Base-by-base conservation (phyloP, 2,888 invertebrate species). In the Hesperia comma region DNA sequence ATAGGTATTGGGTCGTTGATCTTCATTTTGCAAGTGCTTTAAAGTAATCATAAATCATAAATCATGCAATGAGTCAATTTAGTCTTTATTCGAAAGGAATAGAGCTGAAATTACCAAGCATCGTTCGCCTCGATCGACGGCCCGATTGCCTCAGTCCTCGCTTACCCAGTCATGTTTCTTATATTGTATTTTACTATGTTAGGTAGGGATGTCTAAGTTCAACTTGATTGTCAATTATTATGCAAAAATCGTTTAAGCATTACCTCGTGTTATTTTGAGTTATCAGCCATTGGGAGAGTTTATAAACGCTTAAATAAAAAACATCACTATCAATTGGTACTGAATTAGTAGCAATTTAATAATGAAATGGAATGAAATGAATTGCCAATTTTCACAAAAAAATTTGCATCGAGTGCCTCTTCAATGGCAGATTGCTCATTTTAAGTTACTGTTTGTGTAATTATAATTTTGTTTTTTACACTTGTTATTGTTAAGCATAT, bases 81-180 rank as follows among this genome's bases (percentile, higher is more conserved):
- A 19, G 8, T 32, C 8, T 51, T 51, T 51, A 57, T 61, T 19
- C 26, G 2, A 15, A 33, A 10, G n/a, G 6, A 10, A 33, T 49
- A 61, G 37, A 37, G 32, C 14, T 41, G 19, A 6, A 51, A 51
- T 41, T 12, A 41, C 14, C 10, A 19, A 14, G n/a, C 14, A 37
- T 7, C 21, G 15, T 19, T 6, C 12, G 4, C 26, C 10, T 37
- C 12, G 19, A 51, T 51, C 62, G 54, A 43, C 43, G 26, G 51
- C 41, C 62, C 19, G n/a, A 43, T 54, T 15, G 8, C 12, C 17
- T 55, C 15, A 5, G 51, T 19, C 62, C 55, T 19, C 62, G 43
- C 62, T 43, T 55, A 63, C 62, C 62, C 62, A 63, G 19, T 46
- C 62, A 55, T 55, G 46, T 55, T 63, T 63, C 43, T 10, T 12